phyloP scores from a whole-genome alignment of 2,113 vertebrate species.

The Cariama cristata region DNA sequence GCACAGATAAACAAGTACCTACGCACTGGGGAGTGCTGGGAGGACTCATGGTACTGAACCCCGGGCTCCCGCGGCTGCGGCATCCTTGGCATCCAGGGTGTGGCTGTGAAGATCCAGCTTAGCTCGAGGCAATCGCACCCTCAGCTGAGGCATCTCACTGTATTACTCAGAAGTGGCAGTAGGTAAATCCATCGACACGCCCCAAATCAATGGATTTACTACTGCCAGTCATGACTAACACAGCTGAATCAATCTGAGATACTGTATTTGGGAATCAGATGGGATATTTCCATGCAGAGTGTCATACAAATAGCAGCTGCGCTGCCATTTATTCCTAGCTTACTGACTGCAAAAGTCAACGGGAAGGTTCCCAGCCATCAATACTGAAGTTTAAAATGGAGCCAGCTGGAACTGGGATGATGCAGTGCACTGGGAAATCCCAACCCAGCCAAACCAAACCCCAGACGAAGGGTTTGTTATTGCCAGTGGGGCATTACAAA shows the following conservation, averaged over 20 bases:
- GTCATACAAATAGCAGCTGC: not conserved
- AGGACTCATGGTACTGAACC: rapidly evolving
- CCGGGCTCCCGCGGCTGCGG: not conserved
- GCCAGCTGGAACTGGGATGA: not conserved
- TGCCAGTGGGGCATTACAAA: not conserved
- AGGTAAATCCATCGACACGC: not conserved
- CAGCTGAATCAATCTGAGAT: not conserved
- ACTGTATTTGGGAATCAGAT: not conserved
- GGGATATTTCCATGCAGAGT: not conserved
- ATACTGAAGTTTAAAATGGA: not conserved
- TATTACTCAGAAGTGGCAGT: not conserved
- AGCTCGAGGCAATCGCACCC: rapidly evolving
- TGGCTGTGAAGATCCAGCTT: not conserved
- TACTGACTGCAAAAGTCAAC: not conserved
- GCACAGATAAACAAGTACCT: rapidly evolving
- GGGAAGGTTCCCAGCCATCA: not conserved
- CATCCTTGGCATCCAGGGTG: not conserved
- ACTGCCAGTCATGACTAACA: not conserved
- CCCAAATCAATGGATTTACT: not conserved
- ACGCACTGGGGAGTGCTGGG: not conserved
- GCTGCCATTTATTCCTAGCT: not conserved
- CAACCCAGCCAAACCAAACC: not conserved
- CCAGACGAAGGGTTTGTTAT: not conserved
- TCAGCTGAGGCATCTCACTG: not conserved
- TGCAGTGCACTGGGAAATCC: not conserved